Percentiles rank a stretch among this genome's conserved stretches.
These are phyloP conservation scores for Campopleginae sp. DNA, from an alignment of 2,888 invertebrate species.

Conservation along the genomic window DNA sequence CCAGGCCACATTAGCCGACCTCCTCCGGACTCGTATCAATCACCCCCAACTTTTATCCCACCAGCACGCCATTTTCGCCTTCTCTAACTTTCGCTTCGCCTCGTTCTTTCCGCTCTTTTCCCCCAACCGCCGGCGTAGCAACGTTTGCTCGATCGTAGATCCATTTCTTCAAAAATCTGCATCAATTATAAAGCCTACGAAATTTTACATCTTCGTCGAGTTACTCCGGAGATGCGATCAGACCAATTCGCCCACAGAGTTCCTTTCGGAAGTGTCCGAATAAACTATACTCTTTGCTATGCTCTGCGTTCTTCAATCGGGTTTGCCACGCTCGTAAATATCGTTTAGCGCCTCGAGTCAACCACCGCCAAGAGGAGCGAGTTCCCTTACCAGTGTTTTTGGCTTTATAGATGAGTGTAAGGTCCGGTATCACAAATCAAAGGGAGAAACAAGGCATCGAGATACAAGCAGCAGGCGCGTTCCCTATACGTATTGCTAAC, in stretches of 20 bases:
- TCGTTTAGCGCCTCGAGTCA: slow-evolving; percentile 78
- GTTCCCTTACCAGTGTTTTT: slow-evolving; percentile 10
- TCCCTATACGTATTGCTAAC: slow-evolving; percentile 57
- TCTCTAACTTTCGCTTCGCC: slow-evolving; percentile 29
- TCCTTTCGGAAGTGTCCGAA: background rate
- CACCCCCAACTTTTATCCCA: slow-evolving; percentile 71
- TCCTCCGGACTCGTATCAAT: slow-evolving; percentile 82
- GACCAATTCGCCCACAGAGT: slow-evolving; percentile 8
- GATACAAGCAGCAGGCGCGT: slow-evolving; percentile 61
- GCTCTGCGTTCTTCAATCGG: slow-evolving; percentile 72
- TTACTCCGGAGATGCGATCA: background rate
- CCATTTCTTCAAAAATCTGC: slow-evolving; percentile 3
- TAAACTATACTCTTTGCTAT: background rate
- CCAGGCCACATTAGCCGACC: slow-evolving; percentile 79
- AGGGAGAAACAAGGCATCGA: slow-evolving; percentile 71
- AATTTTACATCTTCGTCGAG: background rate
- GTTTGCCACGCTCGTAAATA: slow-evolving; percentile 79
- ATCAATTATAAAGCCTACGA: background rate
- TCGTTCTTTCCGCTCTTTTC: slow-evolving; percentile 32
- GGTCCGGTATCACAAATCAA: slow-evolving; percentile 79
- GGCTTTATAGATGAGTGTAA: slow-evolving; percentile 29
- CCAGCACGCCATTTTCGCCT: slow-evolving; percentile 47
- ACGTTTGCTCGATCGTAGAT: slow-evolving; percentile 1
- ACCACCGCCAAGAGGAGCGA: slow-evolving; percentile 54
- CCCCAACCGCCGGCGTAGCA: background rate